A percentile compares a stretch with the other conserved stretches of the same genome.
Conservation (phyloP, 2,797 vertebrate species). For the Scarus forsteni region DNA sequence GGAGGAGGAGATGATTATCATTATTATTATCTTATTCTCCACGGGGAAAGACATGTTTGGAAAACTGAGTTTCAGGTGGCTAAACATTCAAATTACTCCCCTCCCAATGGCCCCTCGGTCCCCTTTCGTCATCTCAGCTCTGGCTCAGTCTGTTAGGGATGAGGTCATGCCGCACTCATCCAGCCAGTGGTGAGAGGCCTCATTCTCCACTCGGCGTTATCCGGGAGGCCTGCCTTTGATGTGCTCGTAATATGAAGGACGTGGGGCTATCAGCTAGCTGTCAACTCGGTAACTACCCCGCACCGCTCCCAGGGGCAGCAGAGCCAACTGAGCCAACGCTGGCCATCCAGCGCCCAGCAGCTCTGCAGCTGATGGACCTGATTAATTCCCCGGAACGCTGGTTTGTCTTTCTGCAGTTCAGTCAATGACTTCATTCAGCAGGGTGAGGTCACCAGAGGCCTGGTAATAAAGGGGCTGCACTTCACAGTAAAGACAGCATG, state of each 20-base stretch:
- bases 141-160: slow-evolving; percentile 78
- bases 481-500: slow-evolving; percentile 87
- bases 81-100: slow-evolving; percentile 77
- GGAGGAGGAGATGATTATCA: slow-evolving; percentile 61
- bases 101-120: slow-evolving; percentile 55
- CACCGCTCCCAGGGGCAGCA: slow-evolving; percentile 79
- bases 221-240: slow-evolving; percentile 84
- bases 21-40: slow-evolving; percentile 74
- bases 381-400: slow-evolving; percentile 92
- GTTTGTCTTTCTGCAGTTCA: slow-evolving; percentile 90
- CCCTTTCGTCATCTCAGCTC: slow-evolving; percentile 75
- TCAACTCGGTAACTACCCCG: slow-evolving; percentile 87
- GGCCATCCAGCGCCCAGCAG: slow-evolving; percentile 73
- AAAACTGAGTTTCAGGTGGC: slow-evolving; percentile 76
- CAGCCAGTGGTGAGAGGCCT: slow-evolving; percentile 80
- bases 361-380: slow-evolving; percentile 88
- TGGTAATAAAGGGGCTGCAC: slow-evolving; percentile 91
- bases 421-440: slow-evolving; percentile 94
- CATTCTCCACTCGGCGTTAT: slow-evolving; percentile 76
- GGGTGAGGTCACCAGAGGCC: slow-evolving; percentile 92
- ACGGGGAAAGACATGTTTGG: slow-evolving; percentile 70
- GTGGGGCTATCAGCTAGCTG: slow-evolving; percentile 88
- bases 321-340: slow-evolving; percentile 68
- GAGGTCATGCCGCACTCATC: slow-evolving; percentile 86
- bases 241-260: slow-evolving; percentile 87